Conservation (phyloP, 2,797 vertebrate genomes). For the Spinibarbus caldwelli region DNA sequence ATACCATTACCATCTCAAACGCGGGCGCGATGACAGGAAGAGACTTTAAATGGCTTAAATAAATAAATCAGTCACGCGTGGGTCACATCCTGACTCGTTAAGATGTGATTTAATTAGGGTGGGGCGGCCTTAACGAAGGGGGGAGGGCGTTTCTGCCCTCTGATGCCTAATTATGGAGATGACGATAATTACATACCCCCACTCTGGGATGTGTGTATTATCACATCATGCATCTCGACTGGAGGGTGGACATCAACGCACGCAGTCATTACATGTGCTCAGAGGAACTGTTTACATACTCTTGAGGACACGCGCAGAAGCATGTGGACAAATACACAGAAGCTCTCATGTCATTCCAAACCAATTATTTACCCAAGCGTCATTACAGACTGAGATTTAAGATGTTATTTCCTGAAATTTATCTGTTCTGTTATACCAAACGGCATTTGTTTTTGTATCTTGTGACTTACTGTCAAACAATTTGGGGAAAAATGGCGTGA, state of each 20-base stretch:
- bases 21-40: neutral
- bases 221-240: conserved; percentile 26
- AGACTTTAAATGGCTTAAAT: conserved; percentile 47
- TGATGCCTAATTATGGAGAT: conserved; percentile 60
- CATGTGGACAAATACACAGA: neutral
- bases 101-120: conserved; percentile 42
- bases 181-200: conserved; percentile 55
- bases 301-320: neutral
- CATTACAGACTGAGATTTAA: neutral
- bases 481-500: too few relatives aligned
- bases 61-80: conserved; percentile 54
- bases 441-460: neutral
- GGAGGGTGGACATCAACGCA: conserved; percentile 41
- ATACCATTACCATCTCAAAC: conserved; percentile 47
- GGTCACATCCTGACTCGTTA: conserved; percentile 55
- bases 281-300: conserved; percentile 5
- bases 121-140: conserved; percentile 23
- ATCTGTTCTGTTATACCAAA: neutral
- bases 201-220: conserved; percentile 37
- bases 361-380: neutral
- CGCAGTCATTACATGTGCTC: neutral
- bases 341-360: neutral
- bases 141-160: conserved; percentile 45
- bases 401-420: neutral
- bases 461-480: neutral